Conservation (phyloP, 1,140 invertebrate species). For the Drosophila pallidifrons region DNA sequence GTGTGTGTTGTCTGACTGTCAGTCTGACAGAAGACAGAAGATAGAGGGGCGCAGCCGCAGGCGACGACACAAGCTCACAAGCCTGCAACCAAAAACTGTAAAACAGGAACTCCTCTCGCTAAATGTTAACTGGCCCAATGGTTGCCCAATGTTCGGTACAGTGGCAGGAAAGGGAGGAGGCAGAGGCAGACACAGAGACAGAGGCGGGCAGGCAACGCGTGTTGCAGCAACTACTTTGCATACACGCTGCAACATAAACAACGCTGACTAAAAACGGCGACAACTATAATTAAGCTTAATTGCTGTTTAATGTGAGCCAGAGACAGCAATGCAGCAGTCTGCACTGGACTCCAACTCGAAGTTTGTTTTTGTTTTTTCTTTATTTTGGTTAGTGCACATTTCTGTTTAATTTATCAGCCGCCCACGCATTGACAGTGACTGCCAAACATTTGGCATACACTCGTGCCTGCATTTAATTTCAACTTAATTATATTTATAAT, state of each 20-base stretch:
- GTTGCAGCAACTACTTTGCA: constrained; percentile 73
- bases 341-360: not conserved
- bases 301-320: constrained; percentile 78
- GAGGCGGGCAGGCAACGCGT: constrained; percentile 19
- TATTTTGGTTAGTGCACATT: not conserved
- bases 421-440: constrained; percentile 51
- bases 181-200: not conserved
- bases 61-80: constrained; percentile 37
- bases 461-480: constrained; percentile 51
- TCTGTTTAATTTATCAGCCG: constrained; percentile 47
- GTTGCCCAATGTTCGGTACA: constrained; percentile 14
- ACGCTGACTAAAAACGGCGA: constrained; percentile 79
- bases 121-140: constrained; percentile 67
- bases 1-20: constrained; percentile 35
- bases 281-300: constrained; percentile 84
- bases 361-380: constrained; percentile 16
- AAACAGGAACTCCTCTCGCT: constrained; percentile 72
- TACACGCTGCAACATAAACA: constrained; percentile 72
- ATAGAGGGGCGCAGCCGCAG: constrained; percentile 44
- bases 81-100: constrained; percentile 46
- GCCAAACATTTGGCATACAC: constrained; percentile 40
- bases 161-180: not conserved
- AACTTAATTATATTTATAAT: constrained; percentile 77
- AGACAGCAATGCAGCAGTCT: constrained; percentile 7
- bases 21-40: constrained; percentile 28